Conservation (phyloP, 2,888 invertebrate genomes). For the Ptilodon capucinus region DNA sequence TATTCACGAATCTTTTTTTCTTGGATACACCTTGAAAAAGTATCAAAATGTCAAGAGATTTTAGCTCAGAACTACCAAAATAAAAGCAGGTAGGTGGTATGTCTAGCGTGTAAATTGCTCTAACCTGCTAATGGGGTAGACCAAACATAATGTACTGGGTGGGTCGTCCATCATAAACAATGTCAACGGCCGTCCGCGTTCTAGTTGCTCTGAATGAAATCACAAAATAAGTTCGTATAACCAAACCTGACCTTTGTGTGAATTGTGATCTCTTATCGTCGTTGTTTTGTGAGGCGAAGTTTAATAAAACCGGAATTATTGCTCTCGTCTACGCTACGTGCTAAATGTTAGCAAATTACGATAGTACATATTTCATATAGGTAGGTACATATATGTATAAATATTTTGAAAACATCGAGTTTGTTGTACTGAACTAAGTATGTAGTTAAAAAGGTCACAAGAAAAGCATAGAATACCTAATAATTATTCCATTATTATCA, state of each 20-base stretch:
- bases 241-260: slow-evolving; percentile 20
- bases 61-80: background rate
- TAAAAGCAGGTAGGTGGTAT: too few species aligned
- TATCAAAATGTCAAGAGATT: background rate
- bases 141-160: slow-evolving; percentile 5
- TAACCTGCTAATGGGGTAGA: slow-evolving; percentile 6
- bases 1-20: background rate
- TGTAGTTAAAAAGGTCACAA: too few species aligned
- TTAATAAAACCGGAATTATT: slow-evolving; percentile 6
- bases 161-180: slow-evolving; percentile 13
- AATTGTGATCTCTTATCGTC: slow-evolving; percentile 20
- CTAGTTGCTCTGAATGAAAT: slow-evolving; percentile 6
- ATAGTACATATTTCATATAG: too few species aligned
- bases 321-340: slow-evolving; percentile 1
- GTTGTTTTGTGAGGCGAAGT: slow-evolving; percentile 12
- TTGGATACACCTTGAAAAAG: too few species aligned
- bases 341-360: too few species aligned
- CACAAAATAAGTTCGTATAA: slow-evolving; percentile 7
- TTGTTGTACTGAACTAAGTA: too few species aligned
- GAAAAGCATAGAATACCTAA: too few species aligned
- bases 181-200: slow-evolving; percentile 8
- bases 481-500: too few species aligned
- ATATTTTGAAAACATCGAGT: too few species aligned
- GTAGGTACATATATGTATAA: too few species aligned
- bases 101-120: background rate